Evolutionary conservation across 2,888 invertebrate genomes (phyloP).

Genomic region (Agonopterix subpropinquella): DNA sequence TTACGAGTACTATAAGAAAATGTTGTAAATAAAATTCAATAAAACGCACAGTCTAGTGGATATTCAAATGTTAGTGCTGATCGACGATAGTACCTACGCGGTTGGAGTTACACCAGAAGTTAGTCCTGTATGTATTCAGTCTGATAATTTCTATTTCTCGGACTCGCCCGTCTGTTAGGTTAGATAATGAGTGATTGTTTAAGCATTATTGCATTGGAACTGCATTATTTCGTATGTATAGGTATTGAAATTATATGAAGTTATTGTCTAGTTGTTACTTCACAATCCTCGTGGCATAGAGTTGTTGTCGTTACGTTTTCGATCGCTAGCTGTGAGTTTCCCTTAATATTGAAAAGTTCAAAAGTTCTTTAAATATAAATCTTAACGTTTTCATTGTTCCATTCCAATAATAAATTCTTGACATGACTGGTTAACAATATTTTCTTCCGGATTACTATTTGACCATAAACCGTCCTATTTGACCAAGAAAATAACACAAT

Average conservation of each 20-base stretch:
- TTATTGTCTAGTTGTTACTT: conserved; percentile 51
- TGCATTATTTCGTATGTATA: conserved; percentile 45
- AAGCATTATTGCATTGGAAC: conserved; percentile 28
- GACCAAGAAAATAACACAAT: conserved; percentile 23
- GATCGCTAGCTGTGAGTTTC: conserved; percentile 48
- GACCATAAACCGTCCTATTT: conserved; percentile 35
- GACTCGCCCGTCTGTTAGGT: conserved; percentile 59
- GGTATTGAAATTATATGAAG: conserved; percentile 39
- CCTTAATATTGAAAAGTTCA: no score
- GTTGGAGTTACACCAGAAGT: conserved; percentile 53
- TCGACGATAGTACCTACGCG: conserved; percentile 36
- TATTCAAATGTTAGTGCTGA: conserved; percentile 67
- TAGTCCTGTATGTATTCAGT: conserved; percentile 39
- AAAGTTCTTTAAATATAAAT: background rate
- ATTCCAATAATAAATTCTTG: background rate
- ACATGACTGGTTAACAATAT: no score
- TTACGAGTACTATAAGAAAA: conserved; percentile 42
- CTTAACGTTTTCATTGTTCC: background rate
- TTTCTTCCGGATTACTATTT: background rate
- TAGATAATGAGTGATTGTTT: conserved; percentile 54
- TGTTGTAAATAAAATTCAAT: conserved; percentile 71
- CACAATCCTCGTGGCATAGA: conserved; percentile 42
- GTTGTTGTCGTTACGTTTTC: conserved; percentile 51
- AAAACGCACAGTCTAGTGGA: conserved; percentile 74
- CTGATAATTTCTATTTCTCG: conserved; percentile 53